Conservation (phyloP, 2,113 vertebrate species). For the Corydoras maculifer region DNA sequence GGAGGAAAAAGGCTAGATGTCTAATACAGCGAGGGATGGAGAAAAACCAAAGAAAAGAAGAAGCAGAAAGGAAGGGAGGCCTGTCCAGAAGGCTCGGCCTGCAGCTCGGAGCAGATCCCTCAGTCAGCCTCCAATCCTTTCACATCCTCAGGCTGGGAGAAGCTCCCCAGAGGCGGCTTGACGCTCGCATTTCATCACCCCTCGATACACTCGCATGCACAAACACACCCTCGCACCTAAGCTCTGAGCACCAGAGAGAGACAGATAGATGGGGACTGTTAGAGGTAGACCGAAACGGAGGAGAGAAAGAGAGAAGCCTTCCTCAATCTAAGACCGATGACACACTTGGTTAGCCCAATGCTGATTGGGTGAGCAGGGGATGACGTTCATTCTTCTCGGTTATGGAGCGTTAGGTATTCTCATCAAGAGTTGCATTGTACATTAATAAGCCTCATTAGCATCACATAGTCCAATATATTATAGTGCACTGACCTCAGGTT, state of each 20-base stretch:
- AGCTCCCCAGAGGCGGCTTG: conserved; percentile 66
- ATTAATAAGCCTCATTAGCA: conserved; percentile 22
- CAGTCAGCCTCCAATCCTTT: conserved; percentile 59
- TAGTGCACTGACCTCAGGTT: neutral
- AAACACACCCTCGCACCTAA: conserved; percentile 12
- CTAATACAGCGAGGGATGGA: conserved; percentile 5
- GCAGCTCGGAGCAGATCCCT: conserved; percentile 45
- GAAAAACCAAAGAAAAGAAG: conserved; percentile 2
- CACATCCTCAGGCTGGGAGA: conserved; percentile 64
- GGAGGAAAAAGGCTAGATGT: conserved; percentile 23
- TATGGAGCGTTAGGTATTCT: conserved; percentile 51
- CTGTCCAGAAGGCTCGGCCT: conserved; percentile 52
- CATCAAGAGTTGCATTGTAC: conserved; percentile 28
- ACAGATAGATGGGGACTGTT: conserved; percentile 10
- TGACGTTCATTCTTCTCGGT: conserved; percentile 62
- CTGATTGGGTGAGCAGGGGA: conserved; percentile 65
- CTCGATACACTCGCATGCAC: conserved; percentile 52
- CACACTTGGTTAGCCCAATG: conserved; percentile 62
- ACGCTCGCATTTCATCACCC: conserved; percentile 72
- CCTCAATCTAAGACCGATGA: conserved; percentile 68
- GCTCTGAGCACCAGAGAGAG: conserved; percentile 30
- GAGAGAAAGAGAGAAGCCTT: conserved; percentile 64
- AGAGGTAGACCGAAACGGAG: conserved; percentile 7
- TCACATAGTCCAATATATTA: neutral
- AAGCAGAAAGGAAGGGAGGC: conserved; percentile 17